Base-by-base conservation (phyloP, 2,113 vertebrate species). In the Equus przewalskii region DNA sequence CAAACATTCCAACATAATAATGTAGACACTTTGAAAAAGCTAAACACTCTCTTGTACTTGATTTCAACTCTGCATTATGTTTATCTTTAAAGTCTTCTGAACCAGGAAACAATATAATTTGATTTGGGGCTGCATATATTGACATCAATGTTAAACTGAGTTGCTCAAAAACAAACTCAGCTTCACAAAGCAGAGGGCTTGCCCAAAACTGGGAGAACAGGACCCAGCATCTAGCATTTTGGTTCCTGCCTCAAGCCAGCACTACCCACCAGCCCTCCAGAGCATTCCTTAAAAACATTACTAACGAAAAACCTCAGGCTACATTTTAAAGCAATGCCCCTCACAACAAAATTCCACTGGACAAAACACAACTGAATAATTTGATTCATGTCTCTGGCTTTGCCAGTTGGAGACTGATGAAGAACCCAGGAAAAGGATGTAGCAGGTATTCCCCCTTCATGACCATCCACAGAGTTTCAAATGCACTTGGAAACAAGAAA, bases 81-180 rank as follows among this genome's bases (percentile, higher is more conserved):
- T 81, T 21, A 69, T 49, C 44, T 85, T 41, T 73, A 58, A 82
- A 89, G 54, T 56, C 64, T 62, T 89, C 58, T 26, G 10, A 79
- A 65, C 54, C 36, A 78, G 73, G 58, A 97, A 88, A 79, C 36
- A 95, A n/a, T 14, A 36, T n/a, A 56, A 33, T 91, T 96, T 78
- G 78, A 88, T 64, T 58, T 49, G 46, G 33, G 46, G 41, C 72
- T 85, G 44, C 16, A 16, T 44, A 58, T 21, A 41, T 33, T 65
- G 30, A 84, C 28, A 87, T 36, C 28, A 9, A 0, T 9, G 8
- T 65, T 28, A 18, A 73, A 60, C 16, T 0, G 12, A 85, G 21
- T 12, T 36, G 46, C 82, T 84, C 46, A 67, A 78, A 18, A 64
- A 60, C 36, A 10, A 84, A 58, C 60, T 22, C 9, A 56, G 46